Percentiles rank a stretch among this genome's conserved stretches.
These are phyloP conservation scores for Magallana angulata DNA, from an alignment of 1,140 invertebrate genomes.

Conservation along the genomic window DNA sequence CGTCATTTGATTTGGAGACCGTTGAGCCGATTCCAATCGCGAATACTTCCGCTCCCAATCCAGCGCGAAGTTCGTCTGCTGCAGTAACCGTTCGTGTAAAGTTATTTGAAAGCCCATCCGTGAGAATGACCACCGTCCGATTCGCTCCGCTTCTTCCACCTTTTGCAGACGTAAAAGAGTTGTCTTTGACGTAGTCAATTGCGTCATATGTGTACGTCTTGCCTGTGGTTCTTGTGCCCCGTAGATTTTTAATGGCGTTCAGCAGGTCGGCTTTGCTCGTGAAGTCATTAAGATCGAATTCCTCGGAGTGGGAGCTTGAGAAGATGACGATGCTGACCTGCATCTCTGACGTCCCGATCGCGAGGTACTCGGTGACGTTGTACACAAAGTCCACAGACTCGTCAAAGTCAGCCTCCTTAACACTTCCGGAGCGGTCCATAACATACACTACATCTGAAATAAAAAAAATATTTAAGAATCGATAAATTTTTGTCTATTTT, in stretches of 20 bases:
- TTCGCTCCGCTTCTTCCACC: conserved; percentile 33
- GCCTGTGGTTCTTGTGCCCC: conserved; percentile 24
- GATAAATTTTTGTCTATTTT: no score
- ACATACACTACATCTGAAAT: conserved; percentile 47
- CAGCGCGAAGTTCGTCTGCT: conserved; percentile 25
- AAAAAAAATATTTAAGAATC: neutral
- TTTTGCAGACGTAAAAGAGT: conserved; percentile 25
- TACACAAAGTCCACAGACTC: conserved; percentile 41
- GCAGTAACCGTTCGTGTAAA: neutral
- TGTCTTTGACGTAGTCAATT: conserved; percentile 37
- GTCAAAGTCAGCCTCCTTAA: conserved; percentile 32
- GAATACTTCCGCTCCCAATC: conserved; percentile 45
- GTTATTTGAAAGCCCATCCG: conserved; percentile 34
- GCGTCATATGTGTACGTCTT: conserved; percentile 34
- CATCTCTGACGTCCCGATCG: conserved; percentile 33
- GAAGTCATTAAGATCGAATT: conserved; percentile 37
- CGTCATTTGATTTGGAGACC: conserved; percentile 36
- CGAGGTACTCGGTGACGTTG: conserved; percentile 26
- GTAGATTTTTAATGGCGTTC: conserved; percentile 1
- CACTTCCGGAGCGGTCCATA: conserved; percentile 45
- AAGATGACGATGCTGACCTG: conserved; percentile 43
- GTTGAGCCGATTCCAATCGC: conserved; percentile 44
- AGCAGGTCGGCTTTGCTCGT: neutral
- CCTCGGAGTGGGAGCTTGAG: neutral
- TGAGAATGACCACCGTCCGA: conserved; percentile 39